Evolutionary conservation across 1,140 invertebrate genomes (phyloP), one percentile per base, ranked within the genome.

Genomic region (Trachymyrmex septentrionalis): DNA sequence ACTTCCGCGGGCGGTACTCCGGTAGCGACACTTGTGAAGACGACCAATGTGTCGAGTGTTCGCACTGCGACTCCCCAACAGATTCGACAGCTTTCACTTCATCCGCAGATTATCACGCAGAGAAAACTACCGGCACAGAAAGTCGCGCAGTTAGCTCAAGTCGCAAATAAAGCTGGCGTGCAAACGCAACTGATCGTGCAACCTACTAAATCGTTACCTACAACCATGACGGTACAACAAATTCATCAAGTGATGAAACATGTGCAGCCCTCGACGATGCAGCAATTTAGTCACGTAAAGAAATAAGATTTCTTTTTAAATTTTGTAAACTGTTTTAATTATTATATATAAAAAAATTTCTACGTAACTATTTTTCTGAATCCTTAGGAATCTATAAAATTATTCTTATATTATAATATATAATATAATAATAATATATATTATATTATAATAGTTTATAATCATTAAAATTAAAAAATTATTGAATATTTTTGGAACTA

Each of bases 231-330:
- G 0, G 96, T 98, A 67, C 97, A 98, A 90, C 97, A 98, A 90
- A 96, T 98, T 44, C 97, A 97, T 85, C 97, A 98, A 92, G 97
- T 97, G 24, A 97, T 98, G 92, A 96, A 97, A 73, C 96, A 96
- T 24, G 96, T 96, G 1, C 96, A 96, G 67, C 96, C 96, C 0
- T 96, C 96, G 6, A 92, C 95, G 3, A 93, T 95, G 86, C 96
- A 96, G 82, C 96, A 96, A 76, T 95, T 96, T 64, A 91, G 95
- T 6, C 96, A 96, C 85, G 95, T 94, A 66, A 66, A 30, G 2
- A 6, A 61, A 75, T 59, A 16, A 38, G 6, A 21, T 27, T 38
- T 59, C 34, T 34, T 24, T 69, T 44, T 19, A 38, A 21, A 10
- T 61, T 27, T 77, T 48, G 21, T 0, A 12, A 59, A 34, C 6